Base-by-base conservation (phyloP, 2,888 invertebrate species). In the Nymphalis c-album region DNA sequence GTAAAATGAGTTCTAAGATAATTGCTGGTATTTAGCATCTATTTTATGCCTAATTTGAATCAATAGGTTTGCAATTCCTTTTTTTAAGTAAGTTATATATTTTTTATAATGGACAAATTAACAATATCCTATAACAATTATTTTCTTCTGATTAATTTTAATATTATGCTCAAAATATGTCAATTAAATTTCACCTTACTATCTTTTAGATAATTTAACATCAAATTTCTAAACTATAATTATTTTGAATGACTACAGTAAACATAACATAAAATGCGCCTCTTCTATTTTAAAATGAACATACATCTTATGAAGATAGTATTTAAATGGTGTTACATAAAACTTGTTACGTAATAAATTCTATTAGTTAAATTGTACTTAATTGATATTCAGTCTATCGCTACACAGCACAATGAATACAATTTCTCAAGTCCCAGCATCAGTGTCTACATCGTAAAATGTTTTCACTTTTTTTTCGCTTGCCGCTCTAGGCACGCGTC, bases 391-490 rank as follows among this genome's bases (percentile, higher is more conserved):
- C 78, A 64, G 71, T 71, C 71, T 81, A 82, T 82, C 76, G 73
- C 71, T 55, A 67, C 74, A 74, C 65, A 71, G 74, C 73, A 75
- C 80, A 81, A 82, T 85, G 79, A 82, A 83, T 87, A 85, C 83
- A 85, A 85, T 89, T 88, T 89, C 91, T 86, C 88, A 47, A 60
- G 60, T 61, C 60, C 78, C 81, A 78, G 80, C 84, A 80, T 80
- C 81, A 78, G 68, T 68, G 69, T 69, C 68, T 67, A 70, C 70
- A 73, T 75, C 75, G 76, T 81, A 81, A 68, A 66, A 68, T 80
- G 85, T 87, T 91, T 91, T 91, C 91, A 90, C 91, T 92, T 91
- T 91, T 90, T 91, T 91, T 91, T 88, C 85, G 85, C 80, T 81
- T 77, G 84, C 79, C 80, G 80, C 78, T 80, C 78, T 78, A 85